These are phyloP conservation scores for Scelioninae gen. 2 DNA, from an alignment of 2,888 invertebrate genomes.

Conservation along the genomic window DNA sequence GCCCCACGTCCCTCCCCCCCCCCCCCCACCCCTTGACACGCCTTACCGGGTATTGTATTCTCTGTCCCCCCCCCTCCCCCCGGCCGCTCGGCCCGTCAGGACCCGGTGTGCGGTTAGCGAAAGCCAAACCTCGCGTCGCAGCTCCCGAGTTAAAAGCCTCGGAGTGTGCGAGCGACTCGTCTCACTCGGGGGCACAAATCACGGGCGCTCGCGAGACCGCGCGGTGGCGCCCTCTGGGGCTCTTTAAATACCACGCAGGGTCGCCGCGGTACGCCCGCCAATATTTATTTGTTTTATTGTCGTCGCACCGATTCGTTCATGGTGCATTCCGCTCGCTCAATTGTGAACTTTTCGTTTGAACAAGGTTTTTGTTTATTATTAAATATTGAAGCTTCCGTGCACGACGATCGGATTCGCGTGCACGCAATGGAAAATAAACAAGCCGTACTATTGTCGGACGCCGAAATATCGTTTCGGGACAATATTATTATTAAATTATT, in stretches of 20 bases:
- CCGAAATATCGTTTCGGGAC: no score
- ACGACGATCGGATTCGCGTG: no score
- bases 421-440: no score
- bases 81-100: not conserved
- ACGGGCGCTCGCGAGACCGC: conserved; percentile 46
- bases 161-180: conserved; percentile 40
- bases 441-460: no score
- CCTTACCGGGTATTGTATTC: no score
- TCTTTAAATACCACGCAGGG: conserved; percentile 53
- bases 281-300: conserved; percentile 45
- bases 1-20: no score
- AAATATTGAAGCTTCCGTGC: no score
- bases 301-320: not conserved
- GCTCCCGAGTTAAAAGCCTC: conserved; percentile 45
- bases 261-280: conserved; percentile 43
- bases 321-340: not conserved
- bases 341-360: not conserved
- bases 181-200: conserved; percentile 53
- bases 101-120: conserved; percentile 10
- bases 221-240: conserved; percentile 50
- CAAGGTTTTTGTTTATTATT: no score
- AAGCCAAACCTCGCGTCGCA: conserved; percentile 37
- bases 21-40: not conserved
- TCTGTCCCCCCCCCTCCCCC: not conserved
- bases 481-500: no score